Percentiles rank a stretch among this genome's conserved stretches.
Conservation (phyloP, 2,888 invertebrate genomes). For the Thecocarcelia acutangulata region DNA sequence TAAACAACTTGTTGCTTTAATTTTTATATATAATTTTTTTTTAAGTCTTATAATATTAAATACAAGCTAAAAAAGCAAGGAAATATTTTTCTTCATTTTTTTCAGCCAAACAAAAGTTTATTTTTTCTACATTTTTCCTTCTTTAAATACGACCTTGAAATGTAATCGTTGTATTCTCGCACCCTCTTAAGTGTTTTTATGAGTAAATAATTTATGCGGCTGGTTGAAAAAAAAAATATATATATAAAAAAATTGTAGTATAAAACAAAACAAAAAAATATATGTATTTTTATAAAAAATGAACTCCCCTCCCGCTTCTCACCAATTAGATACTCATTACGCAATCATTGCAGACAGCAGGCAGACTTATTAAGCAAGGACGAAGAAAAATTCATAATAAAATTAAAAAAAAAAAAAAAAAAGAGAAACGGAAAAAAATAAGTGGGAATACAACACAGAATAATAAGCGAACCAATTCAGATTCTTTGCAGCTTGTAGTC, state of each 20-base stretch:
- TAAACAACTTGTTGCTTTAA: constrained; percentile 65
- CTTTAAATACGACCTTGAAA: constrained; percentile 72
- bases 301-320: constrained; percentile 70
- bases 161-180: constrained; percentile 56
- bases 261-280: constrained; percentile 28
- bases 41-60: constrained; percentile 44
- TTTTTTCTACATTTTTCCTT: constrained; percentile 65
- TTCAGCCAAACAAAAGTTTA: constrained; percentile 69
- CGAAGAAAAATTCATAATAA: constrained; percentile 46
- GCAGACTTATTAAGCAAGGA: constrained; percentile 74
- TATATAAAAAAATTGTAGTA: constrained; percentile 32
- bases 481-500: constrained; percentile 14
- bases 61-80: constrained; percentile 51
- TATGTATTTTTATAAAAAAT: constrained; percentile 19
- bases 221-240: constrained; percentile 59
- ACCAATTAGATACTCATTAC: constrained; percentile 80
- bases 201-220: constrained; percentile 68
- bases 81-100: constrained; percentile 49
- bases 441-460: constrained; percentile 43
- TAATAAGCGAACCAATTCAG: constrained; percentile 46
- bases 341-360: constrained; percentile 78
- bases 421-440: too few species aligned
- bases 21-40: constrained; percentile 22
- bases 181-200: constrained; percentile 64
- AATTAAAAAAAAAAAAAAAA: constrained; percentile 21